Conservation (phyloP, 2,888 invertebrate genomes). For the Altica lythri region DNA sequence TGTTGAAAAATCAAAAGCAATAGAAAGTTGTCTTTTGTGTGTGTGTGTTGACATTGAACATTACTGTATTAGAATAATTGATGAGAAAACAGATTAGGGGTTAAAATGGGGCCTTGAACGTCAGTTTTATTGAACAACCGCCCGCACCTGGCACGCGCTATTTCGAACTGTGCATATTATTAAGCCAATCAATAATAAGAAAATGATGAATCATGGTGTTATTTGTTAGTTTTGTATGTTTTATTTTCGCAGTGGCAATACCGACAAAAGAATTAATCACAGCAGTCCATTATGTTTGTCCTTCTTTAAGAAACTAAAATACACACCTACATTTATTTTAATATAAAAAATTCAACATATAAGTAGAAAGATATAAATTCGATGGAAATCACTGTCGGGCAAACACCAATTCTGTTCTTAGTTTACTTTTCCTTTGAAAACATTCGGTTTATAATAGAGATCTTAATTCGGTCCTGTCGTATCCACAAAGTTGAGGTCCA, state of each 20-base stretch:
- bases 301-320: too few relatives aligned
- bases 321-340: too few relatives aligned
- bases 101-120: conserved; percentile 1
- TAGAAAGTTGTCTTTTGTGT: too few relatives aligned
- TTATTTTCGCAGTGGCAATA: conserved; percentile 5
- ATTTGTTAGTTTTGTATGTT: not conserved
- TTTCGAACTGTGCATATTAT: conserved; percentile 34
- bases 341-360: too few relatives aligned
- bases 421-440: too few relatives aligned
- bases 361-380: too few relatives aligned
- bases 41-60: conserved; percentile 12
- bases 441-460: not conserved
- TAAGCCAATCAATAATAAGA: conserved; percentile 36
- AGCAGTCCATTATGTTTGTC: too few relatives aligned
- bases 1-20: too few relatives aligned
- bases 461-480: conserved; percentile 10
- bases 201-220: conserved; percentile 36
- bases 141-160: conserved; percentile 37
- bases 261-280: too few relatives aligned
- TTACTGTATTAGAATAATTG: conserved; percentile 15
- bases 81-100: not conserved
- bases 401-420: too few relatives aligned
- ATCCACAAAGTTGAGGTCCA: conserved; percentile 5
- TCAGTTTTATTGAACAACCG: not conserved
- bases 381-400: too few relatives aligned